Base-by-base conservation (phyloP, 2,797 vertebrate species). In the Distichodus sexfasciatus region DNA sequence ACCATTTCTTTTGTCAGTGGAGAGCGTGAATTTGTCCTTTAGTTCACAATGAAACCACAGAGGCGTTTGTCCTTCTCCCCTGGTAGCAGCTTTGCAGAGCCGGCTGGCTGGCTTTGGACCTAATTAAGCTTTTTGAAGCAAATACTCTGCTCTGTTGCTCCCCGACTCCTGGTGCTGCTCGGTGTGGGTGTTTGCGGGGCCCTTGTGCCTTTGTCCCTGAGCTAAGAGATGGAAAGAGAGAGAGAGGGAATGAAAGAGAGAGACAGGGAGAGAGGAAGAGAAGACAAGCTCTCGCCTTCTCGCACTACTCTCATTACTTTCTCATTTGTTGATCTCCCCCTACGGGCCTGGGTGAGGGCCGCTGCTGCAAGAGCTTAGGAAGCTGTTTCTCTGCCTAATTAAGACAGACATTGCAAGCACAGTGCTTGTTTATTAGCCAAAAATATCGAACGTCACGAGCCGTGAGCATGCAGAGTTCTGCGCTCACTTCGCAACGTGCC, bases 101-200 rank as follows among this genome's bases (percentile, higher is more conserved):
- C 72, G 74, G 36, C 72, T 74, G 64, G 72, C 71, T 67, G 74
- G 63, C 59, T 72, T 71, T 81, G 76, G 71, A 74, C 68, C 76
- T 76, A 78, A 81, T 81, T 81, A 81, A 78, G 79, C 68, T 74
- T 78, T 76, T 65, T 74, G 76, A 78, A 76, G 71, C 76, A 76
- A 81, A 76, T 67, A 71, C 74, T 72, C 67, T 19, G 29, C 71
- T 58, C 73, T 69, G 79, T 72, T 78, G 76, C 73, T 57, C 76
- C 59, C 62, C 48, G 69, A 60, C 74, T 65, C 71, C 74, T 74
- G 38, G 67, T 74, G 68, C 54, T 53, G 64, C 70, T 71, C 53
- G 60, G 28, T 50, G 47, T 26, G 41, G 57, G 59, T 40, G 53
- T 67, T 65, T 59, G 51, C 17, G 6, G 51, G 51, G 69, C 70